phyloP scores from a whole-genome alignment of 2,888 invertebrate species.

The Machimus rusticus region DNA sequence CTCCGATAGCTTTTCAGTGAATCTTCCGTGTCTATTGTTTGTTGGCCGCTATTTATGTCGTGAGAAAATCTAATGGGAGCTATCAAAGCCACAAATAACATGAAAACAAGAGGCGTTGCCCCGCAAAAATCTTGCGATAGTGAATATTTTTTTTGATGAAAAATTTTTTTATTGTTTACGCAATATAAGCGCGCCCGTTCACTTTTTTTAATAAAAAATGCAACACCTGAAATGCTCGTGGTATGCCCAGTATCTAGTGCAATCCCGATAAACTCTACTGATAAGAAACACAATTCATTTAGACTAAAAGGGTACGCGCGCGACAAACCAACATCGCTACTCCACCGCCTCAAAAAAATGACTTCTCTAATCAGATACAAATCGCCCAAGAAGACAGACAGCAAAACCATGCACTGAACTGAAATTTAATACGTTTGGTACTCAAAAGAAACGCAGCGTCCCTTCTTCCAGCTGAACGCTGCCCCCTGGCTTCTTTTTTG shows the following conservation, averaged over 20 bases:
- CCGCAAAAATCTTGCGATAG: not conserved
- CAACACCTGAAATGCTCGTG: not conserved
- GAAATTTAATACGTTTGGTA: not conserved
- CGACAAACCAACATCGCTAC: not conserved
- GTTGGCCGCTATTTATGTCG: not conserved
- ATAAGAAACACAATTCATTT: not conserved
- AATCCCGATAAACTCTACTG: not conserved
- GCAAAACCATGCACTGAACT: not conserved
- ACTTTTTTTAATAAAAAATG: not conserved
- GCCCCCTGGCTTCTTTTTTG: not conserved
- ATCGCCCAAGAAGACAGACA: not conserved
- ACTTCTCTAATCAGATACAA: not conserved
- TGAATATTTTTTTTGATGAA: not conserved
- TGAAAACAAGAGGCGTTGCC: constrained; percentile 40
- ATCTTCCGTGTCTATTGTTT: constrained; percentile 22
- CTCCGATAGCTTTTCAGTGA: not conserved
- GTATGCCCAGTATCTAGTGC: not conserved
- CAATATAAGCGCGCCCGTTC: not conserved
- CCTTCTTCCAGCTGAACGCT: not conserved
- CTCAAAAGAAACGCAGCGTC: not conserved
- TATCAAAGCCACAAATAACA: not conserved
- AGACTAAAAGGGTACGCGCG: not conserved
- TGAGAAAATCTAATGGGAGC: constrained; percentile 10
- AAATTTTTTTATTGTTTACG: not conserved
- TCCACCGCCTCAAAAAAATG: not conserved